Evolutionary conservation across 2,797 vertebrate genomes (phyloP).

Genomic region (Xiphophorus birchmanni): DNA sequence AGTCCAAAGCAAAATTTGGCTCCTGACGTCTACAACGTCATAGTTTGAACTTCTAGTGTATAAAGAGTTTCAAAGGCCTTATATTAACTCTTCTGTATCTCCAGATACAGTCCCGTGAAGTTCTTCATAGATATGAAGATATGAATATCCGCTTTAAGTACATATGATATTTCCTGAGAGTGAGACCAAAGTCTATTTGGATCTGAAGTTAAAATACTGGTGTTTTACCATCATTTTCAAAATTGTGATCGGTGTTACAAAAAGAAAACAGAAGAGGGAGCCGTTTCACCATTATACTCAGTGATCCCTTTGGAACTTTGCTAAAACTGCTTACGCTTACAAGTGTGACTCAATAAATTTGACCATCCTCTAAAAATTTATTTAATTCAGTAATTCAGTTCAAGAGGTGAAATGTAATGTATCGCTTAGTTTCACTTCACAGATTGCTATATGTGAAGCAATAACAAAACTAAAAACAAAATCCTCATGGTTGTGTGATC

Average conservation of each 20-base stretch:
- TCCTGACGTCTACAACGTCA: conserved; percentile 7
- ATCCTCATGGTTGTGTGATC: background rate
- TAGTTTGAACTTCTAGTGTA: background rate
- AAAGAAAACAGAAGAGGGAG: conserved; percentile 58
- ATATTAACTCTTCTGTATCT: background rate
- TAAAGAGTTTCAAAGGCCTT: background rate
- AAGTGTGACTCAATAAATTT: background rate
- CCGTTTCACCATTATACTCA: conserved; percentile 13
- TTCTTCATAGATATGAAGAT: background rate
- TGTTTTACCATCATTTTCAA: background rate
- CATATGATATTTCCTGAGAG: background rate
- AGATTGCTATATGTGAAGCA: background rate
- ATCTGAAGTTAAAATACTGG: background rate
- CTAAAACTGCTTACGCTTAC: background rate
- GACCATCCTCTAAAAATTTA: background rate
- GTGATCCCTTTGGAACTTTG: background rate
- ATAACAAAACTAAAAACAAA: background rate
- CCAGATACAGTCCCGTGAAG: background rate
- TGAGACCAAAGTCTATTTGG: background rate
- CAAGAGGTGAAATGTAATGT: background rate
- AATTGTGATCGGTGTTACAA: background rate
- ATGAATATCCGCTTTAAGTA: background rate
- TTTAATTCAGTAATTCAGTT: background rate
- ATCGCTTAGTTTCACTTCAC: background rate
- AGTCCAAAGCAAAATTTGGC: conserved; percentile 29